Evolutionary conservation across 2,113 vertebrate species (phyloP).

Genomic region (Sinocyclocheilus grahami): DNA sequence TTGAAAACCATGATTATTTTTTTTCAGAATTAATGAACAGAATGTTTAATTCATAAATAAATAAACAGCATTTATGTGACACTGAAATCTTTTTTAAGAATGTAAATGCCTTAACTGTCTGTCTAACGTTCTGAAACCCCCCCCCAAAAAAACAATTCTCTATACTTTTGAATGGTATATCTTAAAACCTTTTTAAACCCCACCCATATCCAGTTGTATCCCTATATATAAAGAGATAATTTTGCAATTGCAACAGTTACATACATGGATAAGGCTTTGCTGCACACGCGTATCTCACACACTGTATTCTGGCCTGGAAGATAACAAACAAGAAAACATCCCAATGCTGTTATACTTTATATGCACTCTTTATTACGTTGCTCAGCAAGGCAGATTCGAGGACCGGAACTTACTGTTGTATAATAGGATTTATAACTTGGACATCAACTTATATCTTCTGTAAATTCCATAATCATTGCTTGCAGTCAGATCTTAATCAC

Average conservation of each 20-base stretch:
- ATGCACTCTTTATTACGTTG: not conserved
- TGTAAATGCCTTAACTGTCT: too few relatives aligned
- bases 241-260: not conserved
- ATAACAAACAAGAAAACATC: not conserved
- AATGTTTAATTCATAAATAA: too few relatives aligned
- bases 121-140: too few relatives aligned
- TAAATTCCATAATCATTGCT: conserved; percentile 36
- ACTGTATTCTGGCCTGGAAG: not conserved
- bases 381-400: not conserved
- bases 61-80: too few relatives aligned
- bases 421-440: not conserved
- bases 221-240: not conserved
- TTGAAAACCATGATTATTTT: too few relatives aligned
- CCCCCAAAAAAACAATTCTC: too few relatives aligned
- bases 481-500: conserved; percentile 35
- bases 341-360: not conserved
- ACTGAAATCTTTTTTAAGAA: too few relatives aligned
- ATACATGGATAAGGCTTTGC: not conserved
- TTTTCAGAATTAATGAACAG: too few relatives aligned
- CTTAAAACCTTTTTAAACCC: not conserved
- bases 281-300: not conserved
- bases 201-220: not conserved
- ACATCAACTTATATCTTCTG: conserved; percentile 12
- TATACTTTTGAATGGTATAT: too few relatives aligned
- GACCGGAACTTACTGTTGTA: not conserved